Conservation (phyloP, 2,888 invertebrate species). For the Aphelenchoides bicaudatus region DNA sequence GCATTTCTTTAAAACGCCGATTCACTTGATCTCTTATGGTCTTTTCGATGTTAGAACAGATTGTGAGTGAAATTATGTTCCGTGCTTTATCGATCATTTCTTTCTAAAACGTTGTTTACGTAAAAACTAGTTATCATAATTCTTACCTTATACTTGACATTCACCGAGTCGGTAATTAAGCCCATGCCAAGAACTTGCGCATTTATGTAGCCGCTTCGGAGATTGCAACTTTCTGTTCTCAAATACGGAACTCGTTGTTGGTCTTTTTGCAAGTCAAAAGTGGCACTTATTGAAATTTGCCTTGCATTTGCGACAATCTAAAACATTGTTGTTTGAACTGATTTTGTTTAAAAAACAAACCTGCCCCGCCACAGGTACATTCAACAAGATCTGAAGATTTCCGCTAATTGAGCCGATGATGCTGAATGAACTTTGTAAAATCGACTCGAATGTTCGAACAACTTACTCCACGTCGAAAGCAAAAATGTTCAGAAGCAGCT, state of each 20-base stretch:
- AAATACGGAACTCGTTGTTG: slow-evolving; percentile 32
- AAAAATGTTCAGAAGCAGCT: slow-evolving; percentile 29
- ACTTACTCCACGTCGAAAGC: slow-evolving; percentile 38
- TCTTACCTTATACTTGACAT: slow-evolving; percentile 43
- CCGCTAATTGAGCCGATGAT: slow-evolving; percentile 37
- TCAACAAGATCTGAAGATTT: slow-evolving; percentile 37
- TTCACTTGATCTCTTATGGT: slow-evolving; percentile 39
- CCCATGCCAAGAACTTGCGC: slow-evolving; percentile 54
- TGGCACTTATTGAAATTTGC: slow-evolving; percentile 32
- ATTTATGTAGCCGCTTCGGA: slow-evolving; percentile 38
- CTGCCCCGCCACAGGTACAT: slow-evolving; percentile 34
- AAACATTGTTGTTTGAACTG: too few species aligned
- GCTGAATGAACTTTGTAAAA: slow-evolving; percentile 21
- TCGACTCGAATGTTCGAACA: neutral
- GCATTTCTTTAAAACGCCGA: slow-evolving; percentile 27
- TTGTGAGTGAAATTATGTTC: slow-evolving; percentile 35
- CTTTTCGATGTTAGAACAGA: slow-evolving; percentile 36
- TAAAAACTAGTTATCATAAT: neutral
- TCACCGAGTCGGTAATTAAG: slow-evolving; percentile 55
- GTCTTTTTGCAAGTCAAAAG: slow-evolving; percentile 39
- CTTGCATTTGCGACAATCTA: slow-evolving; percentile 34
- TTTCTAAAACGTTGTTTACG: slow-evolving; percentile 28
- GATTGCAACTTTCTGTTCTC: slow-evolving; percentile 30
- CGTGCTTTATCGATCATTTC: slow-evolving; percentile 39
- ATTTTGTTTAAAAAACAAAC: too few species aligned